Evolutionary conservation across 2,797 vertebrate genomes (phyloP), one percentile per base, ranked within the genome.

Genomic region (Microchirus variegatus): DNA sequence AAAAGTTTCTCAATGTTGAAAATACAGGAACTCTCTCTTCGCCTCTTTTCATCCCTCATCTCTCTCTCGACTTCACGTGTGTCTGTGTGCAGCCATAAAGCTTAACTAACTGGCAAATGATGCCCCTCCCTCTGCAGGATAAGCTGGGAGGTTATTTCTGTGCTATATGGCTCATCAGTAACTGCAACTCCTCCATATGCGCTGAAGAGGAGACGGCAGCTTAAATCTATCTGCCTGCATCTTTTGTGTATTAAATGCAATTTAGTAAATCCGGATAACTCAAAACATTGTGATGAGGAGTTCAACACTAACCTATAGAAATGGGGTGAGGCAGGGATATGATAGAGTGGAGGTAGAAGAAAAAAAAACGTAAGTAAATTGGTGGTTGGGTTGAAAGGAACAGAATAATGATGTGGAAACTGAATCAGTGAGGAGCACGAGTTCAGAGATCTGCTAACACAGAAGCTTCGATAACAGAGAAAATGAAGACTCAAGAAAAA

Each of bases 51-150:
- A 45, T 43, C 50, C 51, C 41, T 50, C 22, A 55, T 49, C 52
- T 38, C 49, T 10, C 7, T 35, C 22, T 40, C 17, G n/a, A 31
- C 36, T 57, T 48, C 26, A 53, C 62, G 37, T 37, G 31, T 48
- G 50, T 74, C 53, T 74, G 54, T 63, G 68, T 67, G 69, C 63
- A 53, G 80, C 78, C 54, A 79, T 79, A 80, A 88, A 85, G 81
- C 85, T 78, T 83, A 82, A 87, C 81, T 78, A 80, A 85, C 78
- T 85, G 86, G 61, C 72, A 81, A 83, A 86, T 57, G 61, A 53
- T n/a, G 12, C 7, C 22, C 18, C 70, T 67, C 74, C 49, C 44
- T 83, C 76, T 61, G 40, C 65, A 63, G 74, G 67, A 84, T 82
- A 73, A 79, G 80, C 78, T 65, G 60, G 40, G 70, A 80, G 84